A percentile compares a stretch with the other conserved stretches of the same genome.
These are phyloP conservation scores for Limulus polyphemus DNA, from an alignment of 2,888 invertebrate species.

Conservation along the genomic window DNA sequence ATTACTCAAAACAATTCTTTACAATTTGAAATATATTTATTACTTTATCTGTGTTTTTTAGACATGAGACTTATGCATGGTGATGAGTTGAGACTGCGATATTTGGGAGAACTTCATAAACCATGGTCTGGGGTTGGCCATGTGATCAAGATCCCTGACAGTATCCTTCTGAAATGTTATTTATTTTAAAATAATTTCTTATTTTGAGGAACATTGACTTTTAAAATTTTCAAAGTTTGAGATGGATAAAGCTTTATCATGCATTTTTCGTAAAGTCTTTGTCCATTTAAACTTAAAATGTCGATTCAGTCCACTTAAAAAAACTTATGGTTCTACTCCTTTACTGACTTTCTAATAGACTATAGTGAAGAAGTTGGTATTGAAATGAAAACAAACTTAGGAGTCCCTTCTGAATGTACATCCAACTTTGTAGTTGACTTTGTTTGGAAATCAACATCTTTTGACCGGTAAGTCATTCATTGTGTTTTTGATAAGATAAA, in stretches of 20 bases:
- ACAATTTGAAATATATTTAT: no score
- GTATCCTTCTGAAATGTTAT: constrained; percentile 31
- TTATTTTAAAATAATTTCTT: not conserved
- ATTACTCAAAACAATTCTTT: no score
- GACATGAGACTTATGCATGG: constrained; percentile 99
- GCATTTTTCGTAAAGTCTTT: no score
- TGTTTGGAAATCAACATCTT: constrained; percentile 97
- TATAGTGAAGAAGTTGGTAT: constrained; percentile 96
- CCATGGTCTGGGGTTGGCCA: constrained; percentile 97
- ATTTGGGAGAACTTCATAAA: constrained; percentile 70
- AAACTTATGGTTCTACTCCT: no score
- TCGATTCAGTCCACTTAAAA: no score
- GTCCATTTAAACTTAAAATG: no score
- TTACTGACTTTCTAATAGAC: constrained; percentile 39
- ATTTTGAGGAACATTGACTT: no score
- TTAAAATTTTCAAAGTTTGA: no score
- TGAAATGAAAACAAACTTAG: constrained; percentile 80
- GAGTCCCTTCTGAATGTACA: constrained; percentile 84
- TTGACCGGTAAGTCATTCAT: constrained; percentile 57
- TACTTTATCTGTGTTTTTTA: constrained; percentile 27
- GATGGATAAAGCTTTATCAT: no score
- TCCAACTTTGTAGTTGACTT: constrained; percentile 97
- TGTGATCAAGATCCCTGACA: constrained; percentile 60
- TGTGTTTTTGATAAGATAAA: constrained; percentile 17
- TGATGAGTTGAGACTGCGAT: constrained; percentile 84